Percentiles rank a stretch among this genome's conserved stretches.
These are phyloP conservation scores for Mythimna lalbum DNA, from an alignment of 2,888 invertebrate species.

Conservation along the genomic window DNA sequence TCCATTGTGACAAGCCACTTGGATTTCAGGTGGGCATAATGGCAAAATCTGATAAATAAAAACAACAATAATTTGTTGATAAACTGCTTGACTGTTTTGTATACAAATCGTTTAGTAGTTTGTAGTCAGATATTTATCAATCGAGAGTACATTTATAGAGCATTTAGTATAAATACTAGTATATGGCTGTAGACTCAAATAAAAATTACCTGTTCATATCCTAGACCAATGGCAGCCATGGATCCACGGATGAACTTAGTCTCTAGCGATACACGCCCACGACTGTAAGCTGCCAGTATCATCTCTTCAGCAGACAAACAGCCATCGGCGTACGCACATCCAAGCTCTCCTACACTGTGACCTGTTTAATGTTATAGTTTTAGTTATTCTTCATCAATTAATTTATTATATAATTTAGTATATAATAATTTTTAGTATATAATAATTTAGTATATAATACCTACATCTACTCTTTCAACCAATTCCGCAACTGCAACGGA, in stretches of 20 bases:
- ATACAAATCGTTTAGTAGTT: too few relatives aligned
- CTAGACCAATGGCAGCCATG: slow-evolving; percentile 95
- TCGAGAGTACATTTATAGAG: not conserved
- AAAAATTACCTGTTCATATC: slow-evolving; percentile 50
- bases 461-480: too few relatives aligned
- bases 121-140: not conserved
- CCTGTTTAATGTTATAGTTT: slow-evolving; percentile 83
- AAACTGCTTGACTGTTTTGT: too few relatives aligned
- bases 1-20: slow-evolving; percentile 95
- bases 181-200: not conserved
- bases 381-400: not conserved
- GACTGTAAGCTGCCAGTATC: slow-evolving; percentile 94
- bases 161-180: not conserved
- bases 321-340: slow-evolving; percentile 98
- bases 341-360: slow-evolving; percentile 98
- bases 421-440: too few relatives aligned
- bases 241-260: slow-evolving; percentile 93
- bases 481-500: too few relatives aligned
- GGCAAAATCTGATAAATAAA: slow-evolving; percentile 66
- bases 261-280: slow-evolving; percentile 94
- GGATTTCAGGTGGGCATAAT: slow-evolving; percentile 91
- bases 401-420: too few relatives aligned
- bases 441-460: too few relatives aligned
- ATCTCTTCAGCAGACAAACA: slow-evolving; percentile 96
- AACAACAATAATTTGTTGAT: not conserved